phyloP scores from a whole-genome alignment of 1,140 invertebrate genomes.

The Cryptotermes secundus region DNA sequence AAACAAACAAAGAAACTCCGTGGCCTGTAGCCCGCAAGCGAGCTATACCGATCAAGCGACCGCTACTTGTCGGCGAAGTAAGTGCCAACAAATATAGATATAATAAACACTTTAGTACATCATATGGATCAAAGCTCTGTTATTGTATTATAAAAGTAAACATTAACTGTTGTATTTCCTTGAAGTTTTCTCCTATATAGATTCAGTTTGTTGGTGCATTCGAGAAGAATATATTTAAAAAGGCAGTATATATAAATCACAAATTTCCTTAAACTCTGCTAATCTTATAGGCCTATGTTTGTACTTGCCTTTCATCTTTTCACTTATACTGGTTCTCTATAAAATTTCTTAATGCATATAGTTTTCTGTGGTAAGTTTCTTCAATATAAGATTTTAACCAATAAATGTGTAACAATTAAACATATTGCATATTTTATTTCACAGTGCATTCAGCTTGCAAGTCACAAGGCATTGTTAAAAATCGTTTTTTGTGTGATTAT shows the following conservation, averaged over 20 bases:
- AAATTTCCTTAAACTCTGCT: background rate
- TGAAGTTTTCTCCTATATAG: background rate
- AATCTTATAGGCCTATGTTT: constrained; percentile 11
- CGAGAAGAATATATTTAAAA: constrained; percentile 15
- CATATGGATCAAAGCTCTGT: background rate
- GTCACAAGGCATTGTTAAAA: background rate
- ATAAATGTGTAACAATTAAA: background rate
- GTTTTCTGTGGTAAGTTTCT: background rate
- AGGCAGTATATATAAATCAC: constrained; percentile 13
- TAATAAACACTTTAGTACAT: too few species aligned
- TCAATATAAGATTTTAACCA: background rate
- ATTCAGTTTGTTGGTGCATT: background rate
- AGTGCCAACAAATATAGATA: too few species aligned
- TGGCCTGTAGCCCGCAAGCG: too few species aligned
- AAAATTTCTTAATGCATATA: background rate
- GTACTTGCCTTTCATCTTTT: background rate
- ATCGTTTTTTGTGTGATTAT: background rate
- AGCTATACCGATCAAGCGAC: too few species aligned
- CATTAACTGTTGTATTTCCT: background rate
- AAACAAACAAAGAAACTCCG: too few species aligned
- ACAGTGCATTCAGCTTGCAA: background rate
- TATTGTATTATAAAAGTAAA: background rate
- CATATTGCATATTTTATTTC: background rate
- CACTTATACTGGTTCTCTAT: background rate
- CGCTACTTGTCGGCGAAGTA: too few species aligned